Evolutionary conservation across 1,140 invertebrate genomes (phyloP), one percentile per base, ranked within the genome.

Genomic region (Philaenus spumarius): DNA sequence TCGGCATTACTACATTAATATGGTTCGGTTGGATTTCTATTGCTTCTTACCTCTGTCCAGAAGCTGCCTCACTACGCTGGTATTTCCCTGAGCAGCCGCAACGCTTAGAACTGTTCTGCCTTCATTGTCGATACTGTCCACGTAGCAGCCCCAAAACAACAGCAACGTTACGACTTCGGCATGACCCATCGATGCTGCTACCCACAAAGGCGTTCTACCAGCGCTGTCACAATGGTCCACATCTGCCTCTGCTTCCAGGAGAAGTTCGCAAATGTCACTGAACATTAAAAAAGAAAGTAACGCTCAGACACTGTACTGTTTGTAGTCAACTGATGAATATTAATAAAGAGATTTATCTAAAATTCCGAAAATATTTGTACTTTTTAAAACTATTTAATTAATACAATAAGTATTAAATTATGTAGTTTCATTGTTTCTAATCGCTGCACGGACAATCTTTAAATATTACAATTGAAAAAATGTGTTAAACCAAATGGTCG

Each of bases 51-150:
- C 88, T 63, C 93, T 80, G 67, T 95, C 91, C 2, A 97, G 77
- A 15, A 97, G 77, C 66, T 92, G 87, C 39, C 88, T 80, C 0
- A 97, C 93, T 11, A 95, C 91, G 62, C 92, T 87, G 0, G 76
- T 75, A 64, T 76, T 79, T 64, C 92, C 92, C 74, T 95, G 90
- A 4, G 90, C 89, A 15, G 90, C 89, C 1, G 91, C 90, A 1
- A 93, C 89, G 54, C 85, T 87, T 0, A 91, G 75, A 12, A 90
- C 93, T 0, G 92, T 97, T 37, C 93, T 80, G 19, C 95, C 95
- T 73, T 96, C 93, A 15, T 83, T 82, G 70, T 95, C 92, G 68
- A 94, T 93, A 55, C 86, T 86, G 73, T 94, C 90, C 19, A 93
- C 87, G 67, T 89, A 89, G 64, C 89, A 90, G 20, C 90, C 90